These are phyloP conservation scores for Tauraco hartlaubi DNA, from an alignment of 2,797 vertebrate species.

Conservation along the genomic window DNA sequence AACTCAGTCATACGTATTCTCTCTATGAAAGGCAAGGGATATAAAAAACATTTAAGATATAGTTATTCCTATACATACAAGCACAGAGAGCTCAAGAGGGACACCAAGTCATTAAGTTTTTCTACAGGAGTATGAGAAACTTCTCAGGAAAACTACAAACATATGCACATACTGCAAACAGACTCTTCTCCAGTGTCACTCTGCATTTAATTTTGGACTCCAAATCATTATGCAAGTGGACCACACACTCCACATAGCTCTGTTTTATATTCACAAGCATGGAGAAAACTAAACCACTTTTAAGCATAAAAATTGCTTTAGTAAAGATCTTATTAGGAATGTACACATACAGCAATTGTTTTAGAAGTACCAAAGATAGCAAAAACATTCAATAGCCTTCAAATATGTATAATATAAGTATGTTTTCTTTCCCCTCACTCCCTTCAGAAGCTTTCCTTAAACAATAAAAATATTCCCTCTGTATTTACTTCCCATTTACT, in stretches of 20 bases:
- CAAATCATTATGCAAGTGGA: slow-evolving; percentile 44
- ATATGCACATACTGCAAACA: slow-evolving; percentile 37
- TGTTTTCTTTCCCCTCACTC: neutral
- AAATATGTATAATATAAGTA: neutral
- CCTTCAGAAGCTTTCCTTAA: neutral
- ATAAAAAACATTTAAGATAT: neutral
- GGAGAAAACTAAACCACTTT: neutral
- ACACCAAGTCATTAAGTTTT: neutral
- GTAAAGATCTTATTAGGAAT: neutral
- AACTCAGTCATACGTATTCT: slow-evolving; percentile 47
- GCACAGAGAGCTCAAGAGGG: neutral
- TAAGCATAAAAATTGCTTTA: neutral
- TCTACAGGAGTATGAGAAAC: neutral
- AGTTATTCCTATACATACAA: neutral
- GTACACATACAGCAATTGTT: neutral
- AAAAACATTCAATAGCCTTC: neutral
- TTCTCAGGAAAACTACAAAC: slow-evolving; percentile 49
- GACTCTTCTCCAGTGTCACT: slow-evolving; percentile 22
- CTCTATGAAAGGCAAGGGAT: neutral
- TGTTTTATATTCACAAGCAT: neutral
- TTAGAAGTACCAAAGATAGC: neutral
- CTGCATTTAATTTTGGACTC: slow-evolving; percentile 60
- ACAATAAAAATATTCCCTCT: neutral
- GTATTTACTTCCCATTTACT: neutral
- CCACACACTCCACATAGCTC: neutral